phyloP scores from a whole-genome alignment of 1,140 invertebrate genomes.

The Heliconius eleuchia region DNA sequence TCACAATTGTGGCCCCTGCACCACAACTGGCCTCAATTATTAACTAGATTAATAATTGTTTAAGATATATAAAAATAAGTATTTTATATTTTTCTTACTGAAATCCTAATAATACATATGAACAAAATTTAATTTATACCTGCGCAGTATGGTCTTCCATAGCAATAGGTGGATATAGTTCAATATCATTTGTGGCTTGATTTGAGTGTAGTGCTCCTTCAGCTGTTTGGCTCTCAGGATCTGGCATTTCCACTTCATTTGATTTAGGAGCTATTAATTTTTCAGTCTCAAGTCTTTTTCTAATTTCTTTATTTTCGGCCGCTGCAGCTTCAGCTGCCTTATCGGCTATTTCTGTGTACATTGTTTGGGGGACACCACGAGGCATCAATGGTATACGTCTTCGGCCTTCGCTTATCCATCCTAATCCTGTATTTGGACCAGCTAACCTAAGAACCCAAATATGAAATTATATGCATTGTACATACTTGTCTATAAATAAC shows the following conservation, averaged over 20 bases:
- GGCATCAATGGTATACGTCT: conserved; percentile 91
- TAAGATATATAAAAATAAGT: no score
- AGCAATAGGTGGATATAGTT: conserved; percentile 66
- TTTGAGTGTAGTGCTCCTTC: conserved; percentile 51
- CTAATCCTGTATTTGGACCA: conserved; percentile 89
- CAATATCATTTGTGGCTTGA: conserved; percentile 58
- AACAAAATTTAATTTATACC: conserved; percentile 36
- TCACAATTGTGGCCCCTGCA: no score
- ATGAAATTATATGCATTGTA: not conserved
- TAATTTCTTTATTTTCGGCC: conserved; percentile 72
- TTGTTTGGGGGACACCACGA: conserved; percentile 90
- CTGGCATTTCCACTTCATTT: conserved; percentile 62
- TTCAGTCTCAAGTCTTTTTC: conserved; percentile 66
- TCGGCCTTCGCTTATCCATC: conserved; percentile 93
- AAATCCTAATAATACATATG: not conserved
- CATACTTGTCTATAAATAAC: no score
- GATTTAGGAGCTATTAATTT: conserved; percentile 59
- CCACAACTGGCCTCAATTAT: no score
- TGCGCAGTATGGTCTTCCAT: conserved; percentile 73
- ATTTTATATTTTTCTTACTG: no score
- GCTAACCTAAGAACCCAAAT: conserved; percentile 84
- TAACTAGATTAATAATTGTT: no score
- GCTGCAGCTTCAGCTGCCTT: conserved; percentile 79
- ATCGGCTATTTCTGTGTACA: conserved; percentile 92
- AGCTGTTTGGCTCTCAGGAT: conserved; percentile 59